A percentile compares a stretch with the other conserved stretches of the same genome.
Evolutionary conservation across 92 coral and sea anemone genomes (phyloP).

Genomic region (Heteractis magnifica): DNA sequence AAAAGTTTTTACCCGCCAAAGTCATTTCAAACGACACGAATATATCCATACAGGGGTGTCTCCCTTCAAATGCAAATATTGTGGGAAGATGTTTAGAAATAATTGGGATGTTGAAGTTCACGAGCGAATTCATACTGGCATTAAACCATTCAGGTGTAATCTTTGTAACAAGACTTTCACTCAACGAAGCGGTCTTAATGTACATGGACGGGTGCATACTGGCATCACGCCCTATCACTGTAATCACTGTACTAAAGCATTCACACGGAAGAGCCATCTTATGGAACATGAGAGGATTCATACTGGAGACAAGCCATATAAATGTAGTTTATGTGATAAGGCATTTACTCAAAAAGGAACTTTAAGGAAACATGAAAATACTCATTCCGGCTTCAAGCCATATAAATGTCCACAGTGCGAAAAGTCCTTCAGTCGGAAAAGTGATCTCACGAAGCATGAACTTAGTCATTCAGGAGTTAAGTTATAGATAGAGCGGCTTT

Average conservation of each 20-base stretch:
- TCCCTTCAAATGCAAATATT: constrained; percentile 8
- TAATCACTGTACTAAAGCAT: background rate
- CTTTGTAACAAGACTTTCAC: background rate
- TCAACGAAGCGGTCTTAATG: background rate
- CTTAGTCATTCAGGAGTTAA: background rate
- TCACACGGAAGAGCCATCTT: background rate
- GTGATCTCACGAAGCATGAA: constrained; percentile 1
- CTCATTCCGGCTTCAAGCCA: constrained; percentile 13
- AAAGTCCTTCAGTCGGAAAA: constrained; percentile 9
- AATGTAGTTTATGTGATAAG: constrained; percentile 15
- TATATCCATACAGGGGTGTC: constrained; percentile 13
- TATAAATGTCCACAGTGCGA: constrained; percentile 12
- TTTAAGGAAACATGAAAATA: constrained; percentile 13
- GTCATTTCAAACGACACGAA: constrained; percentile 18
- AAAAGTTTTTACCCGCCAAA: constrained; percentile 9
- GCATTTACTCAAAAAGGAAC: constrained; percentile 21
- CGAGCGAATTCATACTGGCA: background rate
- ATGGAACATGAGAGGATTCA: background rate
- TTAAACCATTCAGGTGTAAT: background rate
- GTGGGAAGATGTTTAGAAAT: constrained; percentile 13
- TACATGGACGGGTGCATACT: background rate
- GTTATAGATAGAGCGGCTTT: too few relatives aligned
- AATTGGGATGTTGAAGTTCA: background rate
- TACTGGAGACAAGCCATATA: background rate
- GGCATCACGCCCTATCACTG: background rate